Conservation (phyloP, 2,113 vertebrate genomes). For the Calidris pygmaea region DNA sequence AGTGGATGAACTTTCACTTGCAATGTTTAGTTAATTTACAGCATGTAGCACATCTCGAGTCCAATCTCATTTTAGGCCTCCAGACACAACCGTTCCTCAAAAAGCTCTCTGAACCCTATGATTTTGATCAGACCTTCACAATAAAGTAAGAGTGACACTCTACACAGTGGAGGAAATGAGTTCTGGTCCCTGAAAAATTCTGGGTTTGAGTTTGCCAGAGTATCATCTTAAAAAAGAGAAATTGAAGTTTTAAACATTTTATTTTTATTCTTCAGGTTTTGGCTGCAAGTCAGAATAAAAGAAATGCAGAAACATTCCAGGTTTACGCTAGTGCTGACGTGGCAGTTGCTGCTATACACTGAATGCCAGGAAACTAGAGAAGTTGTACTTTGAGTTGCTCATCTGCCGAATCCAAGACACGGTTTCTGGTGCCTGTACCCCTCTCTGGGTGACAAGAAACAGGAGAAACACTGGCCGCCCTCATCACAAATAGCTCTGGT, state of each 20-base stretch:
- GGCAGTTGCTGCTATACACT: neutral
- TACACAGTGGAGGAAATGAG: neutral
- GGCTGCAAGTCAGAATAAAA: neutral
- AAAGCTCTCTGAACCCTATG: neutral
- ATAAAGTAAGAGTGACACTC: neutral
- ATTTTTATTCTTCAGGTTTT: neutral
- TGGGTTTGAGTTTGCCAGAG: neutral
- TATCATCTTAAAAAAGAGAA: neutral
- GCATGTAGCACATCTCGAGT: neutral
- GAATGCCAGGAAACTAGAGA: neutral
- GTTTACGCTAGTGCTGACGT: neutral
- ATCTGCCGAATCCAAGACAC: neutral
- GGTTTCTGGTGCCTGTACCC: neutral
- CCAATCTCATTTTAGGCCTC: neutral
- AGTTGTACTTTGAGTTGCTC: neutral
- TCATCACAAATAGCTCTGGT: neutral
- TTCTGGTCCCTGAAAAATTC: neutral
- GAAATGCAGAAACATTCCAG: neutral
- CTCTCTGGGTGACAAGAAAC: neutral
- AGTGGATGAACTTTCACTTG: neutral
- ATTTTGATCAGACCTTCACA: neutral
- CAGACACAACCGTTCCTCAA: neutral
- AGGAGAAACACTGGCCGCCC: neutral
- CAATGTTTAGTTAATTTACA: neutral
- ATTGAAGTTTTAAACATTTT: neutral